Conservation (phyloP, 2,797 vertebrate species). For the Micromesistius poutassou region DNA sequence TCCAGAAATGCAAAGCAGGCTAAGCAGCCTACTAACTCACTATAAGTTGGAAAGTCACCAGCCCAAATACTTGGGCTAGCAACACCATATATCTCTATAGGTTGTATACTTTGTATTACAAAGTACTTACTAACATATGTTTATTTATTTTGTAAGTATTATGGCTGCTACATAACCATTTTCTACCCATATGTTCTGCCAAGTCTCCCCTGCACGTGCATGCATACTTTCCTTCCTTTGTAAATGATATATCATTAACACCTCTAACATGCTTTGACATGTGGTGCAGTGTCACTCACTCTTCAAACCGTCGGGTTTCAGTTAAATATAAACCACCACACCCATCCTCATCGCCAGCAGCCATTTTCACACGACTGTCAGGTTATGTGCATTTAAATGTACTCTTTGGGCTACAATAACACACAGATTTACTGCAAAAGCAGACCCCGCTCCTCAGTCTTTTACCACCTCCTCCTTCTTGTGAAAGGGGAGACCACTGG, state of each 20-base stretch:
- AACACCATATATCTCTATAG: not conserved
- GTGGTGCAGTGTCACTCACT: conserved; percentile 16
- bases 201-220: conserved; percentile 14
- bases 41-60: not conserved
- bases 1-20: not conserved
- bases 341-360: not conserved
- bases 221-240: conserved; percentile 19
- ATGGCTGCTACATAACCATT: not conserved
- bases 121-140: not conserved
- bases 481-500: conserved; percentile 51
- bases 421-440: not conserved
- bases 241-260: conserved; percentile 39
- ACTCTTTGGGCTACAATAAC: not conserved
- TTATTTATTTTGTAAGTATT: not conserved
- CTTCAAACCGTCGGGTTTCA: conserved; percentile 21
- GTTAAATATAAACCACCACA: conserved; percentile 11
- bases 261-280: conserved; percentile 16
- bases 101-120: not conserved
- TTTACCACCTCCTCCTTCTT: conserved; percentile 25
- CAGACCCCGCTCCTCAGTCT: not conserved
- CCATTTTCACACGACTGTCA: not conserved
- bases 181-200: not conserved
- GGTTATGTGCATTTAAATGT: not conserved
- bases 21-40: not conserved
- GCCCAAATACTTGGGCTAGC: not conserved